Base-by-base conservation (phyloP, 2,888 invertebrate species). In the Sclerodermus sp. region DNA sequence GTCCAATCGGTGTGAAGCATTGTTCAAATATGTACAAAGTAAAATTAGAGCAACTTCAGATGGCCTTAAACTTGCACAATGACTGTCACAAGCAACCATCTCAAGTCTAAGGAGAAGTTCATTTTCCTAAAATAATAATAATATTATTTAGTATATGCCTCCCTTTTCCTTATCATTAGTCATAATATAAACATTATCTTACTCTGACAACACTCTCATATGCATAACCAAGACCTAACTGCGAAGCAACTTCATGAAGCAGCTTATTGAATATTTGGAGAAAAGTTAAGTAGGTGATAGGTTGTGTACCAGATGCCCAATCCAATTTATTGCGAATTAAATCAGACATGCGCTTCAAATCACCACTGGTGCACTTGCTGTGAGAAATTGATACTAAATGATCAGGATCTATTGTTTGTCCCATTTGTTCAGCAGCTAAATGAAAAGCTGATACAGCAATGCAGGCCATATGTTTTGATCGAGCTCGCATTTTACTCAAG, bases 381-480 rank as follows among this genome's bases (percentile, higher is more conserved):
- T 90, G 86, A 0, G 85, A 85, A 55, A 85, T 83, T 1, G 82
- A 82, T 41, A 82, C 88, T 51, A 91, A 79, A 72, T 90, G 88
- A 60, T 86, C 85, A 45, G 86, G 82, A 71, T 85, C 82, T 57
- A 84, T 81, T 47, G 85, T 79, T 60, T 84, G 80, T 55, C 83
- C 82, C 52, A 85, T 80, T 50, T 87, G 85, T 71, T 84, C 82
- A 65, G 90, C 87, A 51, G 93, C 92, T 68, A 93, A 84, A 80
- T 91, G 88, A 80, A 93, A 88, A 65, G 92, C 90, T 54, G 92
- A 88, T 31, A 93, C 87, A 13, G 91, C 90, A 76, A 94, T 88
- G 80, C 93, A 93, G 5, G 90, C 90, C 80, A 94, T 86, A 80
- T 93, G 92, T 76, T 90, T 92, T 45, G 89, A 88, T 53, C 81